Base-by-base conservation (phyloP, 2,888 invertebrate genomes). In the Drosophila greeni region DNA sequence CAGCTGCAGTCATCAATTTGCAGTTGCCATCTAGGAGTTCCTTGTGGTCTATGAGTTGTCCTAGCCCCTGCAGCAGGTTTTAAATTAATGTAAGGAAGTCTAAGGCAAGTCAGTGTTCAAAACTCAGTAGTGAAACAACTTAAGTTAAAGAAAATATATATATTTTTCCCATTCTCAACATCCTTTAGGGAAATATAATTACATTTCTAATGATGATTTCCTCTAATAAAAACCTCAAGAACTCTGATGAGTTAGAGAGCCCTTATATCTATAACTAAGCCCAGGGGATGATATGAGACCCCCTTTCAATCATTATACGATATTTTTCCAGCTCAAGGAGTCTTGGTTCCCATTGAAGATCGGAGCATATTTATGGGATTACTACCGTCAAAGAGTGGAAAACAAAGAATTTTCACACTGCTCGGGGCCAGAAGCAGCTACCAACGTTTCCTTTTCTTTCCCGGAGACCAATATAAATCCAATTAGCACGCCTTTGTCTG, bases 401-500 rank as follows among this genome's bases (percentile, higher is more conserved):
- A 43, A 61, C 53, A 65, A 64, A 53, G 52, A 45, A 33, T 64
- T 53, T 76, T 76, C 76, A 79, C 80, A 82, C 71, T 52, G 49
- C 12, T 42, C 47, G 9, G 54, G 49, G 36, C 39, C 24, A 53
- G 71, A 9, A 62, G 53, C 52, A 36, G 70, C 69, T 73, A 65
- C 76, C 73, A 59, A 69, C 5, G 56, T 55, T 71, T 9, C 54
- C 49, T 54, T 33, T 33, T 9, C 37, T 37, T 54, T n/a, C 34
- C 36, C 23, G 47, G 37, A 43, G 34, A 65, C 72, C 77, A 82
- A 82, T 84, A 74, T 84, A 84, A 79, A 72, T 84, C 79, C 83
- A 80, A 80, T 80, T 80, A 84, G 83, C 81, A 84, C 81, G 83
- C 77, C 77, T 80, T 84, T 80, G 79, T 84, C 65, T 65, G 67